Conservation (phyloP, 2,113 vertebrate species). For the Chrysochloris asiatica region DNA sequence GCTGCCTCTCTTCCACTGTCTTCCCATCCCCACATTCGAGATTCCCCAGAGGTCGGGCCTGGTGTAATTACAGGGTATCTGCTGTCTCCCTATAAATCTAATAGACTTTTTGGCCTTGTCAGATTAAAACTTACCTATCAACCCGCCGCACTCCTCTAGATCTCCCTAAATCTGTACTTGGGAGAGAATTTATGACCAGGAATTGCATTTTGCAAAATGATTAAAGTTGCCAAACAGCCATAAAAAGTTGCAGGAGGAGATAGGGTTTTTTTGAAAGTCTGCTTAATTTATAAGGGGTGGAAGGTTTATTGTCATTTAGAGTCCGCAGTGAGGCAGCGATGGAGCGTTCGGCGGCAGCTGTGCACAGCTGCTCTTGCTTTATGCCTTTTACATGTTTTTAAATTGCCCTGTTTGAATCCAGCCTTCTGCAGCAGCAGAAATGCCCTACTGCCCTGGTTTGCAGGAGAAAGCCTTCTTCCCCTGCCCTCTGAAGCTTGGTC, state of each 20-base stretch:
- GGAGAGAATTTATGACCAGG: conserved; percentile 87
- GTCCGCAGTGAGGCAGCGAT: conserved; percentile 84
- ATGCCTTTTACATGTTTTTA: conserved; percentile 87
- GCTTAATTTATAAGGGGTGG: conserved; percentile 90
- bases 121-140: conserved; percentile 90
- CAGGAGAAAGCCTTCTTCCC: neutral
- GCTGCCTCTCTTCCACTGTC: conserved; percentile 2
- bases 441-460: neutral
- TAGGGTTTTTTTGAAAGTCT: conserved; percentile 85
- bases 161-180: conserved; percentile 88
- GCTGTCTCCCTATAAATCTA: conserved; percentile 86
- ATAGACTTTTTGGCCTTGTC: conserved; percentile 86
- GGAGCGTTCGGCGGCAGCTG: conserved; percentile 79
- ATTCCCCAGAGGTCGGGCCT: conserved; percentile 76
- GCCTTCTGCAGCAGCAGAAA: conserved; percentile 45
- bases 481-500: neutral
- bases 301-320: conserved; percentile 89
- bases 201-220: conserved; percentile 89
- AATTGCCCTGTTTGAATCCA: conserved; percentile 81
- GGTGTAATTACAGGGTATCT: conserved; percentile 86
- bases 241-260: conserved; percentile 88
- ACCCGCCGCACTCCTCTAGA: conserved; percentile 85
- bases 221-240: conserved; percentile 90
- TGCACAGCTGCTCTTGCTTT: conserved; percentile 82
- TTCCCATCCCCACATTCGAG: conserved; percentile 44